Conservation (phyloP, 2,113 vertebrate species). For the Zingel zingel region DNA sequence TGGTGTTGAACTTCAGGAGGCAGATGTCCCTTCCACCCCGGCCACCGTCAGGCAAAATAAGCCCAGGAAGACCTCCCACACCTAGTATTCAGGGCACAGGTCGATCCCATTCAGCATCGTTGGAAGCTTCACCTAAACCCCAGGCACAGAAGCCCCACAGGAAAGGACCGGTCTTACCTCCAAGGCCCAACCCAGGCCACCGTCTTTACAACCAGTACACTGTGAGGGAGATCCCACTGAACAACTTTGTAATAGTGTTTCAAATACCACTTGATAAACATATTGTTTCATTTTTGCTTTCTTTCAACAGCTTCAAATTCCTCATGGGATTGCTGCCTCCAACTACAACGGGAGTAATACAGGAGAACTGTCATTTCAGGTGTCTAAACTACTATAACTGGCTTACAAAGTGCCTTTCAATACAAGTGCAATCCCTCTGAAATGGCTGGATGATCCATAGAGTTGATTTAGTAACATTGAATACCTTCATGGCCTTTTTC, state of each 20-base stretch:
- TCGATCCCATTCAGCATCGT: conserved; percentile 61
- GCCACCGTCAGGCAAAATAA: conserved; percentile 85
- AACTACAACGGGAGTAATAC: conserved; percentile 82
- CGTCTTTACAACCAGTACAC: conserved; percentile 95
- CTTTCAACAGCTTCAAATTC: conserved; percentile 86
- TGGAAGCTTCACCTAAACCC: conserved; percentile 39
- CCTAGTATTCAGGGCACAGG: conserved; percentile 77
- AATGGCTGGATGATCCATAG: not conserved
- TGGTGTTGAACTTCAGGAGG: conserved; percentile 69
- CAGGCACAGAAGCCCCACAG: conserved; percentile 81
- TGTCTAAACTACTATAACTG: conserved; percentile 58
- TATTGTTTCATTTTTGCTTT: conserved; percentile 1
- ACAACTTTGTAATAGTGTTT: not conserved
- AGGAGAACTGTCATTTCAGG: conserved; percentile 89
- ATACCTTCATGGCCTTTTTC: not conserved
- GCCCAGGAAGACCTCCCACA: conserved; percentile 90
- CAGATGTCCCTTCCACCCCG: conserved; percentile 82
- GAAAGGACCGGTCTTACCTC: conserved; percentile 89
- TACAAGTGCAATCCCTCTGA: not conserved
- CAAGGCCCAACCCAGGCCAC: conserved; percentile 94
- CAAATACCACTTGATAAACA: not conserved
- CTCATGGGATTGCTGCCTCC: conserved; percentile 86
- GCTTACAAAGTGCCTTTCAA: not conserved
- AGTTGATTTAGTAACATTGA: not conserved
- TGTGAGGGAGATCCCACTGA: conserved; percentile 79